Base-by-base conservation (phyloP, 2,888 invertebrate species). In the Isoperla grammatica region DNA sequence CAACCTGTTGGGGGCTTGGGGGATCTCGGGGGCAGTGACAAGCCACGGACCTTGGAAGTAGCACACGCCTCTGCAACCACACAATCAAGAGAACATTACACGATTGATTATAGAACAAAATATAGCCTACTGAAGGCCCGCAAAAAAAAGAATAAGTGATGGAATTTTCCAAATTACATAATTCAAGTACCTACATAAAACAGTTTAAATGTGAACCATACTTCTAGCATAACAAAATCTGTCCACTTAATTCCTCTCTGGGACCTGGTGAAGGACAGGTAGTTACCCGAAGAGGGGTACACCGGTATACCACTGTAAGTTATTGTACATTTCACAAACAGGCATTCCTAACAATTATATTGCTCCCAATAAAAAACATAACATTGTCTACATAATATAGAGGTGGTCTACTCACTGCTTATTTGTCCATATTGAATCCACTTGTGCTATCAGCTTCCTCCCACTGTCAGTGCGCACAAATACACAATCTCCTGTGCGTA, bases 21-120 rank as follows among this genome's bases (percentile, higher is more conserved):
- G 85, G 12, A 95, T 87, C 74, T 97, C 97, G 1, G 84, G 80
- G 0, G 97, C 94, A 53, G 90, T 84, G 57, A 97, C 84, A 66
- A 97, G 84, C 87, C 93, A 94, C 0, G 96, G 94, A 0, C 98
- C 98, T 63, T 90, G 90, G 77, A 98, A 94, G 72, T 87, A 95
- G 57, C 90, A 88, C 72, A 90, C 89, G 54, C 90, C 93, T 70
- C 91, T 92, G 74, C 35, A 81, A 80, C 54, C 69, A 29, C 29
- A 29, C 8, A 29, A 29, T 29, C 5, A 29, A 29, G 29, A 29
- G 68, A 64, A 45, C 42, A 17, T 58, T 56, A 46, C 48, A 23
- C 50, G 17, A 53, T 29, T 45, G 29, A 23, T 61, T 40, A 42
- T 17, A 37, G 39, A 65, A 48, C 12, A 9, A 45, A 19, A 9